These are phyloP conservation scores for Lasioglossum baleicum DNA, from an alignment of 1,140 invertebrate genomes.

Conservation along the genomic window DNA sequence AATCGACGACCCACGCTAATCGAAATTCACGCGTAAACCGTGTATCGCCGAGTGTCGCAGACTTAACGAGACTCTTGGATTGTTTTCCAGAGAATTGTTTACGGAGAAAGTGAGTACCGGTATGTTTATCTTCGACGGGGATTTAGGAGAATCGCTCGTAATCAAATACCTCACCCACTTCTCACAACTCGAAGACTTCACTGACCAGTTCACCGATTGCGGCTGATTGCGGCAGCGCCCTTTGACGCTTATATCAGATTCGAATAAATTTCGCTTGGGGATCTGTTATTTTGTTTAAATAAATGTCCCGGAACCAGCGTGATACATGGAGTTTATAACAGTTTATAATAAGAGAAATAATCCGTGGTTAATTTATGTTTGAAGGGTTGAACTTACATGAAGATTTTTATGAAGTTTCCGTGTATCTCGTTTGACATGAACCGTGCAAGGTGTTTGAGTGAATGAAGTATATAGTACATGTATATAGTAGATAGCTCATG, in stretches of 20 bases:
- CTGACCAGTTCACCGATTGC: constrained; percentile 61
- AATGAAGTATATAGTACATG: constrained; percentile 41
- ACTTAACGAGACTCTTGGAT: background rate
- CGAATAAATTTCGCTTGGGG: constrained; percentile 24
- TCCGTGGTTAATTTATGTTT: background rate
- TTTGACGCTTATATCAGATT: constrained; percentile 65
- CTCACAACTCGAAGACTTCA: constrained; percentile 52
- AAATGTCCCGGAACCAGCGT: background rate
- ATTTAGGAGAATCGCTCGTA: constrained; percentile 35
- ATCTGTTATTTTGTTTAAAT: background rate
- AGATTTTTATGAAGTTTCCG: constrained; percentile 10
- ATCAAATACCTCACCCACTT: constrained; percentile 41
- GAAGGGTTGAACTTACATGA: background rate
- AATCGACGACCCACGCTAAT: constrained; percentile 58
- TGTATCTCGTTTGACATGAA: constrained; percentile 9
- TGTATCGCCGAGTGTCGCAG: background rate
- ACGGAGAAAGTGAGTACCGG: no score
- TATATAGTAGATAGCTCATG: constrained; percentile 21
- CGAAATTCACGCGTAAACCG: background rate
- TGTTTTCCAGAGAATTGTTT: constrained; percentile 10
- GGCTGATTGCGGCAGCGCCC: constrained; percentile 71
- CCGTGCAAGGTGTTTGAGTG: constrained; percentile 38
- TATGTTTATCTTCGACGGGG: background rate
- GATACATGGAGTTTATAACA: fast-evolving
- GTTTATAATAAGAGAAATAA: background rate